A percentile compares a stretch with the other conserved stretches of the same genome.
Evolutionary conservation across 1,140 invertebrate genomes (phyloP).

Genomic region (Bombus sibiricus): DNA sequence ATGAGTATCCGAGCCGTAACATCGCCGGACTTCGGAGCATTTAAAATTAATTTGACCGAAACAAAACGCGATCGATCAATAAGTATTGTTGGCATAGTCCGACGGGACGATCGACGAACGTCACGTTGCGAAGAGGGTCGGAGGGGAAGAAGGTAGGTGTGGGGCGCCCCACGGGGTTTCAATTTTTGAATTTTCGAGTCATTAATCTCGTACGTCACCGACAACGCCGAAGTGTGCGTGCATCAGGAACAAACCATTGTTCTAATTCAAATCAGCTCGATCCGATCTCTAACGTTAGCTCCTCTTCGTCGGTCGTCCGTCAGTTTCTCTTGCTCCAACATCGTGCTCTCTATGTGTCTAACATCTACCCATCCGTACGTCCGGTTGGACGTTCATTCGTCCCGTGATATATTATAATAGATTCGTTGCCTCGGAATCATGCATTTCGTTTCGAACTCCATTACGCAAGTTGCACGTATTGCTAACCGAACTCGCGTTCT

Average conservation of each 20-base stretch:
- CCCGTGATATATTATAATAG: conserved; percentile 68
- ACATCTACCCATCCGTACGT: conserved; percentile 40
- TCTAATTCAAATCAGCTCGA: conserved; percentile 74
- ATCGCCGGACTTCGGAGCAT: conserved; percentile 63
- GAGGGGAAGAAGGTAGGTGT: conserved; percentile 58
- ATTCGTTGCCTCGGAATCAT: conserved; percentile 64
- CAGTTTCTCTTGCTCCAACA: conserved; percentile 3
- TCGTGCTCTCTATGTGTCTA: background rate
- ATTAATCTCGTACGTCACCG: conserved; percentile 75
- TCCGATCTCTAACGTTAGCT: conserved; percentile 68
- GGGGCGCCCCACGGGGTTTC: conserved; percentile 69
- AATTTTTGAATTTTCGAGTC: conserved; percentile 76
- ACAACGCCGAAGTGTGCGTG: conserved; percentile 56
- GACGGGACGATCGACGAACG: conserved; percentile 49
- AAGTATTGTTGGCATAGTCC: conserved; percentile 63
- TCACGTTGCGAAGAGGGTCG: conserved; percentile 48
- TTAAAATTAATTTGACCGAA: conserved; percentile 74
- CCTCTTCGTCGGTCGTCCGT: background rate
- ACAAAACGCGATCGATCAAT: conserved; percentile 74
- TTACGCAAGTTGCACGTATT: conserved; percentile 63
- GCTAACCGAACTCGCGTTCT: conserved; percentile 41
- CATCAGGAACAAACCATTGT: conserved; percentile 66
- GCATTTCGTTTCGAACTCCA: conserved; percentile 52
- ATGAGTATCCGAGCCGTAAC: conserved; percentile 58
- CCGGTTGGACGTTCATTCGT: conserved; percentile 48